Conservation (phyloP, 1,140 invertebrate species). For the Nomia melanderi region DNA sequence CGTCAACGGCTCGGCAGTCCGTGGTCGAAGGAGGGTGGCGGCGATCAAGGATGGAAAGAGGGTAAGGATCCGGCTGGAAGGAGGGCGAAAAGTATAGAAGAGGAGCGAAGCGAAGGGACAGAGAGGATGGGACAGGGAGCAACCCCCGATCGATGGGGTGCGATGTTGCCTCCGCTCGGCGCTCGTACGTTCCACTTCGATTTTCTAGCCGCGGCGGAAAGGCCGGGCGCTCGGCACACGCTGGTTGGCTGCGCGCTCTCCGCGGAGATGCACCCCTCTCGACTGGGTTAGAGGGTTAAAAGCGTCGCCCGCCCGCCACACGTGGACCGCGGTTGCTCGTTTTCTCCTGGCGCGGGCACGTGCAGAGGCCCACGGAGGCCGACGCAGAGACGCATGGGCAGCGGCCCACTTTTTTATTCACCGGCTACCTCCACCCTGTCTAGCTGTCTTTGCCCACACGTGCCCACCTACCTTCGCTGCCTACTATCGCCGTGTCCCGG, state of each 20-base stretch:
- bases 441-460: background rate
- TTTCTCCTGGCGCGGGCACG: too few species aligned
- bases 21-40: too few species aligned
- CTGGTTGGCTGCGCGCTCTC: constrained; percentile 25
- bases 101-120: background rate
- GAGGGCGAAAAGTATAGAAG: background rate
- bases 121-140: background rate
- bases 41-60: too few species aligned
- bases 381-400: background rate
- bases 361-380: too few species aligned
- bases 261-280: constrained; percentile 4
- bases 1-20: too few species aligned
- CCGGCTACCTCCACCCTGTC: background rate
- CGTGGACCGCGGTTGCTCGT: constrained; percentile 36
- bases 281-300: constrained; percentile 52
- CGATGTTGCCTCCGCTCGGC: constrained; percentile 49
- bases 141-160: constrained; percentile 40
- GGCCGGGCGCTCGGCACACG: constrained; percentile 45
- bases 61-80: background rate
- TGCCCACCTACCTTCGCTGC: constrained; percentile 2
- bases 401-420: constrained; percentile 22
- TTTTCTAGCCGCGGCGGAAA: constrained; percentile 43
- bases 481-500: background rate
- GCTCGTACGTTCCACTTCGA: constrained; percentile 45
- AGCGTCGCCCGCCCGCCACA: constrained; percentile 31